phyloP scores from a whole-genome alignment of 2,113 vertebrate species.

The Axis porcinus region DNA sequence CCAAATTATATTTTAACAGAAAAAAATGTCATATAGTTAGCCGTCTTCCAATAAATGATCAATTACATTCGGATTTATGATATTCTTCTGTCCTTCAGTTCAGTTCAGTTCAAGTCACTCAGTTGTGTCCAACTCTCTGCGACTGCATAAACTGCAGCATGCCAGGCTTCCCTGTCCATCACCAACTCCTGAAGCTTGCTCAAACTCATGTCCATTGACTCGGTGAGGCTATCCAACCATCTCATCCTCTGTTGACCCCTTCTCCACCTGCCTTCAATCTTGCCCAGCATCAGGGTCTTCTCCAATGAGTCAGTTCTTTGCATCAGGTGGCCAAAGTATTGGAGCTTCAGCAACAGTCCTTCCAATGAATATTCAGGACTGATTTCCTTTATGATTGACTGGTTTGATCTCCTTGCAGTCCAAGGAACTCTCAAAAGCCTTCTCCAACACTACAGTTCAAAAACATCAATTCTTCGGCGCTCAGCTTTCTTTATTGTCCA shows the following conservation, averaged over 20 bases:
- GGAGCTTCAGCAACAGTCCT: not conserved
- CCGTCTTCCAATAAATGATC: not conserved
- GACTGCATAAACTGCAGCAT: not conserved
- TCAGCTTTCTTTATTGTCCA: not conserved
- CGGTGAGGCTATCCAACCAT: not conserved
- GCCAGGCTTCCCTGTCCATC: not conserved
- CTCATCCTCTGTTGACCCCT: not conserved
- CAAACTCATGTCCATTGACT: not conserved
- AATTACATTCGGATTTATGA: not conserved
- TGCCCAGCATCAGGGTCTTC: not conserved
- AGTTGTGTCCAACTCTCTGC: not conserved
- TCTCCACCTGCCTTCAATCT: not conserved
- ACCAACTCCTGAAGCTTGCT: not conserved
- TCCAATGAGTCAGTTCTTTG: not conserved
- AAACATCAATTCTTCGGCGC: not conserved
- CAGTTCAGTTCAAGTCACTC: not conserved
- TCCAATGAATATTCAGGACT: not conserved
- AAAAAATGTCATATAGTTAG: not conserved
- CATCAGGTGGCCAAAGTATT: not conserved
- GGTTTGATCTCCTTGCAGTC: not conserved
- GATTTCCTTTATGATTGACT: not conserved
- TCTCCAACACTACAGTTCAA: not conserved
- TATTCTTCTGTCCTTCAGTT: not conserved
- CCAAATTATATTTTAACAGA: not conserved
- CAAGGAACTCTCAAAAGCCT: not conserved